Percentiles rank a stretch among this genome's conserved stretches.
Evolutionary conservation across 2,888 invertebrate species (phyloP).

Genomic region (Mythimna pallens): DNA sequence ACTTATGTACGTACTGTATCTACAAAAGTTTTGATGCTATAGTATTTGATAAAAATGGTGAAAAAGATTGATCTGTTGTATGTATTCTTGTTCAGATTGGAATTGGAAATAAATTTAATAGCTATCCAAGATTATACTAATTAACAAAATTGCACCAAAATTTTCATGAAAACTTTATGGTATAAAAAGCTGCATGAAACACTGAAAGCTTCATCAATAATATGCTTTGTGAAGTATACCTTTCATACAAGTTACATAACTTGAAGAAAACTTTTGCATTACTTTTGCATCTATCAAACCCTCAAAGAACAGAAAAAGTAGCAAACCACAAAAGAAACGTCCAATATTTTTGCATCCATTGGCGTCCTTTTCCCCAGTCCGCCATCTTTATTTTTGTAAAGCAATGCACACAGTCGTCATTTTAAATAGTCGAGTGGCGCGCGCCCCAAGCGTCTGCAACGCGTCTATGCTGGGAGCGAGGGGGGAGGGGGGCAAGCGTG

Average conservation of each 20-base stretch:
- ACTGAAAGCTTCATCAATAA: slow-evolving; percentile 10
- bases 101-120: not conserved
- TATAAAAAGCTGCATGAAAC: not conserved
- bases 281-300: slow-evolving; percentile 27
- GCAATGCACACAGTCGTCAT: slow-evolving; percentile 82
- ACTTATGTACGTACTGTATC: not conserved
- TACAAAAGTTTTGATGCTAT: not conserved
- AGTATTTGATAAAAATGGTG: not conserved
- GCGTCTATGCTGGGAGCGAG: slow-evolving; percentile 68
- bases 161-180: not conserved
- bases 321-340: slow-evolving; percentile 42
- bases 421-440: slow-evolving; percentile 71
- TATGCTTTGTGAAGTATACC: slow-evolving; percentile 1
- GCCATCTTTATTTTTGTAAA: slow-evolving; percentile 89
- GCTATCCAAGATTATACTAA: not conserved
- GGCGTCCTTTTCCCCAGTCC: slow-evolving; percentile 71
- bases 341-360: slow-evolving; percentile 62
- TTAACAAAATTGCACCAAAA: not conserved
- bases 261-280: slow-evolving; percentile 41
- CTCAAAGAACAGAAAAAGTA: slow-evolving; percentile 22
- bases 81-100: not conserved
- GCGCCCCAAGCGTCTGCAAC: slow-evolving; percentile 71
- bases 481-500: slow-evolving; percentile 66
- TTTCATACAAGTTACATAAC: slow-evolving; percentile 39
- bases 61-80: not conserved